Evolutionary conservation across 2,113 vertebrate genomes (phyloP), one percentile per base, ranked within the genome.

Genomic region (Meles meles): DNA sequence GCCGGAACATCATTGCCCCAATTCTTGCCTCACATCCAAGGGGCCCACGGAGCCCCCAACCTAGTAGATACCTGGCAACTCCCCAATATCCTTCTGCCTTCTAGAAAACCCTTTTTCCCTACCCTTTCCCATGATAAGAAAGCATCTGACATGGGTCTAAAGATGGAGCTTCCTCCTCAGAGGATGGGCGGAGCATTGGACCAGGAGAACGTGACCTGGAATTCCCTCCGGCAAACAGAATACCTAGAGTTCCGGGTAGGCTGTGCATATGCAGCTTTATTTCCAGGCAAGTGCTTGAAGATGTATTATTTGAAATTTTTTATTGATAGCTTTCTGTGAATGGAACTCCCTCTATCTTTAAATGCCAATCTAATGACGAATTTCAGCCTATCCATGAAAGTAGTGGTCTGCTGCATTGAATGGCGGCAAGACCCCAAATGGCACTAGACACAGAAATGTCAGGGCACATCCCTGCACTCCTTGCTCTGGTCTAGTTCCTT

Each of bases 41-140:
- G 55, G 5, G 12, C 11, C 29, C 47, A 34, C 4, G 0, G n/a
- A 37, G 23, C 15, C 57, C 29, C 44, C 39, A 76, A 0, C 4
- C 29, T 7, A 34, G 6, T 9, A 92, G 55, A 23, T 21, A 85
- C 52, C 63, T 39, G 18, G 10, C 23, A 80, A 23, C 37, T 93
- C 57, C 67, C 65, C 34, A 2, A 63, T 65, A 21, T 17, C 82
- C 42, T 80, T 71, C 14, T 37, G 63, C 17, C 69, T 72, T 84
- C 9, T 59, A 79, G 44, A 74, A 88, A 88, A 10, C 17, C 27
- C 44, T 72, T 37, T 87, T 4, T 8, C 9, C 20, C 25, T 1
- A 21, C 37, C 47, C 12, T 17, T n/a, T 71, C 15, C 31, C 67
- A 4, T 39, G n/a, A 20, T 77, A 39, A 83, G 4, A 90, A 34